Evolutionary conservation across 2,888 invertebrate species (phyloP).

Genomic region (Argynnis bischoffii): DNA sequence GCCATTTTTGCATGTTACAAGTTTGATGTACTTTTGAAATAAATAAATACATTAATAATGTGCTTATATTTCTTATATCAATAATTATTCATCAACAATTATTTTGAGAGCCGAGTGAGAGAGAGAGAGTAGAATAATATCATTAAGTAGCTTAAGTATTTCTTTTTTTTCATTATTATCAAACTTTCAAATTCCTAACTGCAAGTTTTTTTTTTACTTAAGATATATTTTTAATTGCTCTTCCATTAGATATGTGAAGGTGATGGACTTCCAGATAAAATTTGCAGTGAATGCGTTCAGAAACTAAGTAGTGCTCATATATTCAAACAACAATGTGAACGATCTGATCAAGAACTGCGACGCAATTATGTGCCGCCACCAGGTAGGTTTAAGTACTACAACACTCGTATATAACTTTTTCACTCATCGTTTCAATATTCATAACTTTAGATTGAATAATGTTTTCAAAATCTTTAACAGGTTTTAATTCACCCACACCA

Average conservation of each 20-base stretch:
- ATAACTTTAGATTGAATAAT: not conserved
- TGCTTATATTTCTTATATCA: too few species aligned
- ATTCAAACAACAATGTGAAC: slow-evolving; percentile 78
- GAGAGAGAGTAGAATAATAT: too few species aligned
- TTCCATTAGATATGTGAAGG: slow-evolving; percentile 69
- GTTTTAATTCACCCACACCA: slow-evolving; percentile 65
- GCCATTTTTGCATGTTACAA: too few species aligned
- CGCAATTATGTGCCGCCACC: slow-evolving; percentile 75
- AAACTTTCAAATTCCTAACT: too few species aligned
- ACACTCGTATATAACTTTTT: not conserved
- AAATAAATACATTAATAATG: too few species aligned
- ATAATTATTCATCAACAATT: too few species aligned
- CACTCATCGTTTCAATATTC: not conserved
- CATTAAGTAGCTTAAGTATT: not conserved
- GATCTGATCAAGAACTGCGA: slow-evolving; percentile 74
- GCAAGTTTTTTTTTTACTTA: too few species aligned
- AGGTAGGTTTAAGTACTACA: slow-evolving; percentile 49
- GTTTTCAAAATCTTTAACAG: slow-evolving; percentile 45
- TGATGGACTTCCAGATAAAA: slow-evolving; percentile 77
- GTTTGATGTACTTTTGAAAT: too few species aligned
- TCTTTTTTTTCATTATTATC: not conserved
- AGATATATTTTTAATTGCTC: not conserved
- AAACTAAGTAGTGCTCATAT: slow-evolving; percentile 77
- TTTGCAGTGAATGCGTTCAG: slow-evolving; percentile 76
- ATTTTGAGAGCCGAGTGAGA: too few species aligned